Base-by-base conservation (phyloP, 2,888 invertebrate species). In the Cheiracanthium punctorium region DNA sequence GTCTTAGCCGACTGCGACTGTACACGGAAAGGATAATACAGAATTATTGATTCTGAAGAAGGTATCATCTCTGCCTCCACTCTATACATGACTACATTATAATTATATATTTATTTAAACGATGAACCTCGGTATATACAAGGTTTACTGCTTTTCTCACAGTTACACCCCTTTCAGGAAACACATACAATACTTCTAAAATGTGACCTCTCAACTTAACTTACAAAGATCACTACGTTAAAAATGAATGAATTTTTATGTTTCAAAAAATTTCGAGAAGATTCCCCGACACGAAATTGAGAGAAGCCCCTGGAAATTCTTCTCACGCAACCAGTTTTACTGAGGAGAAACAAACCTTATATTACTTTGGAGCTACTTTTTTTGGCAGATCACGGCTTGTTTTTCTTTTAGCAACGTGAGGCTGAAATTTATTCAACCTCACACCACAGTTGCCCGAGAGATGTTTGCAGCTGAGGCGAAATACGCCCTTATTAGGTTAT, bases 321-420 rank as follows among this genome's bases (percentile, higher is more conserved):
- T 4, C 58, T 58, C 58, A 58, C 58, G 58, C 58, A 58, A 24
- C 24, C 24, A 24, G 58, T 24, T n/a, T 24, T 58, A 58, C 58
- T 2, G 5, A 17, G 24, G 12, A 58, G 24, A 58, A 58, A 24
- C 58, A 58, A 24, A 58, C 58, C 58, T 58, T 20, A 58, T 58
- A 58, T 58, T 58, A 58, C 24, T 58, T 58, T 58, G 24, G 1
- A 58, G 58, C 20, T 24, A 58, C 48, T 14, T 58, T 48, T 37
- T 48, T 58, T 58, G 58, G 58, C 58, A 24, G 58, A 58, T 58
- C 58, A 24, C 58, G 24, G 58, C 7, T 58, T 58, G 58, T 58
- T 58, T 58, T 58, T 48, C 43, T 48, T 48, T 24, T 20, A 24
- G 58, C 58, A 24, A 58, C 58, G 58, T 58, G 58, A 58, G 58